Evolutionary conservation across 2,888 invertebrate species (phyloP).

Genomic region (Melitaea athalia): DNA sequence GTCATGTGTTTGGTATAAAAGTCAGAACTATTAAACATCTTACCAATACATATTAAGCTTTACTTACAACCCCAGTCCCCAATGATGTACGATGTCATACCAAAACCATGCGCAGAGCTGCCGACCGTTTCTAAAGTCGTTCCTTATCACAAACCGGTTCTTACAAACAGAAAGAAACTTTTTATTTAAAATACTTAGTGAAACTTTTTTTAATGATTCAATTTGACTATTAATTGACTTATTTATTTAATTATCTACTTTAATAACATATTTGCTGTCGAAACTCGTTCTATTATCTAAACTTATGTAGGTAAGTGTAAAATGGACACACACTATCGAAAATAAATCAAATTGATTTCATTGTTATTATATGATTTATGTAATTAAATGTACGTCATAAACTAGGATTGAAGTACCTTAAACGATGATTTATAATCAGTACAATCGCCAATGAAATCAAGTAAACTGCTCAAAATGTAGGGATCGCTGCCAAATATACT

Average conservation of each 20-base stretch:
- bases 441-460: conserved; percentile 10
- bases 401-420: too few relatives aligned
- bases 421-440: not conserved
- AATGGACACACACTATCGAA: too few relatives aligned
- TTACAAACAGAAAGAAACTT: conserved; percentile 2
- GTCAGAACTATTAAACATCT: too few relatives aligned
- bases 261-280: not conserved
- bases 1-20: too few relatives aligned
- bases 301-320: too few relatives aligned
- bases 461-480: conserved; percentile 29
- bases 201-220: not conserved
- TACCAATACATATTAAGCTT: not conserved
- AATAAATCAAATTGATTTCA: too few relatives aligned
- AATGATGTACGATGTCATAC: not conserved
- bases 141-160: not conserved
- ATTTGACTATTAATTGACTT: conserved; percentile 6
- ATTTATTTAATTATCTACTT: not conserved
- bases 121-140: not conserved
- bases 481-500: conserved; percentile 55
- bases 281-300: too few relatives aligned
- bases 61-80: too few relatives aligned
- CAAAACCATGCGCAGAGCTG: not conserved
- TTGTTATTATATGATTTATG: too few relatives aligned
- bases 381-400: too few relatives aligned
- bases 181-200: not conserved